Evolutionary conservation across 2,888 invertebrate genomes (phyloP).

Genomic region (Rosalia funebris): DNA sequence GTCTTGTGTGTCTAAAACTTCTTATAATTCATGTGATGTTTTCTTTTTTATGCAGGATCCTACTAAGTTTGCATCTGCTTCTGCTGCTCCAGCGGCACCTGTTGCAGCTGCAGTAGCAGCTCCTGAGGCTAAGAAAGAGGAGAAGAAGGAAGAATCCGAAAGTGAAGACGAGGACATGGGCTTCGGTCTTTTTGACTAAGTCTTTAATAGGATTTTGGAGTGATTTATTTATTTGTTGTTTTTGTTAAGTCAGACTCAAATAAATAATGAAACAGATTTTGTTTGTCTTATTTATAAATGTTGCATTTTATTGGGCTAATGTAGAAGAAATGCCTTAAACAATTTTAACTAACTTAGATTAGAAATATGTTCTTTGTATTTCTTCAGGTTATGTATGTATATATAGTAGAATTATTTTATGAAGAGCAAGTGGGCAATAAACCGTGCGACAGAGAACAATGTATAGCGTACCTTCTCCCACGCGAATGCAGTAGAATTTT

Average conservation of each 20-base stretch:
- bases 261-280: conserved; percentile 33
- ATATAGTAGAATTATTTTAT: too few relatives aligned
- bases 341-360: too few relatives aligned
- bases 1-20: not conserved
- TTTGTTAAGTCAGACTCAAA: conserved; percentile 55
- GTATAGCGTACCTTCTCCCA: too few relatives aligned
- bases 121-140: conserved; percentile 78
- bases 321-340: too few relatives aligned
- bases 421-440: too few relatives aligned
- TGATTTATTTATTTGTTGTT: conserved; percentile 42
- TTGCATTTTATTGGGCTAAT: too few relatives aligned
- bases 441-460: too few relatives aligned
- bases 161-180: conserved; percentile 97
- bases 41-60: too few relatives aligned
- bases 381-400: too few relatives aligned
- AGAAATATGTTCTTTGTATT: too few relatives aligned
- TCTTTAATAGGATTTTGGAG: conserved; percentile 32
- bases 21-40: conserved; percentile 48
- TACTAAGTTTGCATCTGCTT: conserved; percentile 87
- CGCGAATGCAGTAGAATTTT: too few relatives aligned
- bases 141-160: conserved; percentile 83
- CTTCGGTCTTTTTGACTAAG: conserved; percentile 91
- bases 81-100: conserved; percentile 70
- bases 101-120: conserved; percentile 68
- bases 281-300: conserved; percentile 12